Evolutionary conservation across 2,113 vertebrate species (phyloP).

Genomic region (Aplodontia rufa): DNA sequence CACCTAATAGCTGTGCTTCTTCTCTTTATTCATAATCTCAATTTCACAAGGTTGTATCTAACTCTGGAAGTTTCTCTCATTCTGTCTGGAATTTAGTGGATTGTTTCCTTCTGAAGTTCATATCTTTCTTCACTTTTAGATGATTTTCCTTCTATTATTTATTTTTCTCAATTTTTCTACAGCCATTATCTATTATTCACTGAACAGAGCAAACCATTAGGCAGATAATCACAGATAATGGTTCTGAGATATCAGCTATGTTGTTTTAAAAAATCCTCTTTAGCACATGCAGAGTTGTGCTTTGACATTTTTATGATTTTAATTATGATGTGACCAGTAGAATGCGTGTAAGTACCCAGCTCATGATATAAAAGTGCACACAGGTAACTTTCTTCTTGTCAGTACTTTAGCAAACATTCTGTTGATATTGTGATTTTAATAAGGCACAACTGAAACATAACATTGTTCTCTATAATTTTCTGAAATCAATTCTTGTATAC

Average conservation of each 20-base stretch:
- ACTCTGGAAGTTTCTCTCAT: background rate
- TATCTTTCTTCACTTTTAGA: background rate
- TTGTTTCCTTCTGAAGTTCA: slow-evolving; percentile 3
- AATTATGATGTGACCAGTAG: background rate
- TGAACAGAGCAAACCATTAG: background rate
- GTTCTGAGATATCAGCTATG: background rate
- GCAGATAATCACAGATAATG: background rate
- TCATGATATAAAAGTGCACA: background rate
- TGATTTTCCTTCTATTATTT: background rate
- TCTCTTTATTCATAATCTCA: background rate
- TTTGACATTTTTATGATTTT: background rate
- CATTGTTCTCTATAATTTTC: background rate
- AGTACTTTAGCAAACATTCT: background rate
- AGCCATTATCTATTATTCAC: background rate
- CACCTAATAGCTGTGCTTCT: background rate
- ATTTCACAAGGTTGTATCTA: background rate
- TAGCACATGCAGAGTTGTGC: background rate
- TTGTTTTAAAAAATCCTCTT: background rate
- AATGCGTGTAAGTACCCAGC: background rate
- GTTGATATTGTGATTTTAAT: background rate
- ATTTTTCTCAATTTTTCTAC: background rate
- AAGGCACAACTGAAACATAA: background rate
- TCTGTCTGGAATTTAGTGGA: background rate
- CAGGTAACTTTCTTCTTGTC: background rate
- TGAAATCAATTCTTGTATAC: background rate